Evolutionary conservation across 1,140 invertebrate species (phyloP), one percentile per base, ranked within the genome.

Genomic region (Solen grandis): DNA sequence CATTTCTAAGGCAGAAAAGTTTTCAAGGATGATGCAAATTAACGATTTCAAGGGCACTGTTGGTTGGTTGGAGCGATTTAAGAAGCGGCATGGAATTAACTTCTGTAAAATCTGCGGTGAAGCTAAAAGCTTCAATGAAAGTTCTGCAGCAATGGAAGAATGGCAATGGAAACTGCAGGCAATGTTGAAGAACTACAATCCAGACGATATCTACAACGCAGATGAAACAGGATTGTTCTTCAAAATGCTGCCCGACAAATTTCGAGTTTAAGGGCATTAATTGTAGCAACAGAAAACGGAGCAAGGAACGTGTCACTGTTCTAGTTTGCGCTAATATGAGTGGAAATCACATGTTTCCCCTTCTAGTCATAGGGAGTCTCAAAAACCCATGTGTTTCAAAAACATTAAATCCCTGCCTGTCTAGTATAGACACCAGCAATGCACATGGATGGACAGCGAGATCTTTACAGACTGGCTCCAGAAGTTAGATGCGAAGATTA

Each of bases 351-450:
- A 93, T 93, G 88, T 73, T 92, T 13, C 89, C 89, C 62, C 89
- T 92, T 31, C 72, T 93, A 19, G 83, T 94, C 5, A 93, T 93
- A 69, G 93, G 79, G 93, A 93, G 85, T 90, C 84, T 16, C 74
- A 83, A 84, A 92, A 92, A 35, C 93, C 92, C 54, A 84, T 89
- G 25, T 93, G 92, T 86, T 94, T 93, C 83, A 93, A 93, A 85
- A 90, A 86, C 35, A 38, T 74, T 0, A 72, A 80, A 35, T 31
- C 68, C 31, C 68, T 83, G 2, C 82, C 76, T 2, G 59, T 54
- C 1, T 2, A 31, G 16, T 81, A 81, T 62, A 80, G 57, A 54
- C 35, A 66, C 5, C 79, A 82, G 38, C 82, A 80, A 78, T 82
- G 82, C 29, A 80, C 79, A 35, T 84, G 83, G 80, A 84, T 84